Percentiles rank a stretch among this genome's conserved stretches.
These are phyloP conservation scores for Danionella cerebrum DNA, from an alignment of 2,113 vertebrate genomes.

Conservation along the genomic window DNA sequence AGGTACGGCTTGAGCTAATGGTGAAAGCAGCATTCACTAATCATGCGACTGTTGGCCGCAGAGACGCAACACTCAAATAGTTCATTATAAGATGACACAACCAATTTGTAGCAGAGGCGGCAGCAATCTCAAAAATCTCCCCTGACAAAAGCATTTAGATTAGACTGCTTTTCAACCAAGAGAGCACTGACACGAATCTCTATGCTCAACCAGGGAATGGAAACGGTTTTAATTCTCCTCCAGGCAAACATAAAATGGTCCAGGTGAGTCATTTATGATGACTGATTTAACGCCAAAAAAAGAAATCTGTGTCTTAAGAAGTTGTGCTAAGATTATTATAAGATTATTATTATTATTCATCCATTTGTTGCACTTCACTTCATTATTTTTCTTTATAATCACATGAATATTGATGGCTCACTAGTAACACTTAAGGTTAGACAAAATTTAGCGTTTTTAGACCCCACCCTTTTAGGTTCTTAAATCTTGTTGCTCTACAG, in stretches of 20 bases:
- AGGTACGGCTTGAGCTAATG: constrained; percentile 22
- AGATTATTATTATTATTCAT: too few relatives aligned
- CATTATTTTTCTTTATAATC: constrained; percentile 81
- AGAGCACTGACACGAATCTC: constrained; percentile 59
- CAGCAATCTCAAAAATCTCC: constrained; percentile 72
- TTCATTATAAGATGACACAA: constrained; percentile 76
- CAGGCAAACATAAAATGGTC: constrained; percentile 71
- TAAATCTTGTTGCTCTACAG: constrained; percentile 29
- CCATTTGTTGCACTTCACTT: constrained; percentile 70
- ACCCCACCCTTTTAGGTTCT: too few relatives aligned
- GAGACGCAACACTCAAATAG: constrained; percentile 68
- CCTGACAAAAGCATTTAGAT: constrained; percentile 76
- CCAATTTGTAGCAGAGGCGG: constrained; percentile 69
- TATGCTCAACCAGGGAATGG: constrained; percentile 59
- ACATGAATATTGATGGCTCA: constrained; percentile 81
- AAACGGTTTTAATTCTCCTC: constrained; percentile 71
- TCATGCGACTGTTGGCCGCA: constrained; percentile 62
- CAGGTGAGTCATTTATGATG: constrained; percentile 67
- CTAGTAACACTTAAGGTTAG: constrained; percentile 72
- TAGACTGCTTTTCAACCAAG: constrained; percentile 63
- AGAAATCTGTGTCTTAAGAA: constrained; percentile 1
- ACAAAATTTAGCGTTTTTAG: too few relatives aligned
- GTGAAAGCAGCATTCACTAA: constrained; percentile 54
- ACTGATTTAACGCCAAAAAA: constrained; percentile 30
- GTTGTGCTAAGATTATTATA: constrained; percentile 55